Evolutionary conservation across 2,888 invertebrate genomes (phyloP), one percentile per base, ranked within the genome.

Genomic region (Plebejus anna): DNA sequence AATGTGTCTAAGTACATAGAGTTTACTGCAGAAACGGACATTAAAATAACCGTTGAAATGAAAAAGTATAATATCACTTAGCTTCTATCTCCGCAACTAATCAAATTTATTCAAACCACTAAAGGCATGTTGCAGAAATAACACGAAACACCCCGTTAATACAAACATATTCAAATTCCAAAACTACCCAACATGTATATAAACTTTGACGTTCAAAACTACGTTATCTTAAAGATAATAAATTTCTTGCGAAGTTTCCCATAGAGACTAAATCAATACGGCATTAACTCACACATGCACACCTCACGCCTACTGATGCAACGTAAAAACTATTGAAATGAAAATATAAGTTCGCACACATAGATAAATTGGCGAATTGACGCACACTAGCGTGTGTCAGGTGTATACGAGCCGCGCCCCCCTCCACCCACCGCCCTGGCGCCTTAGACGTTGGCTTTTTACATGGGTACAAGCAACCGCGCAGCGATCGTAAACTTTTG

Each of bases 361-460:
- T 72, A 77, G 80, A 79, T 79, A 76, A 77, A 77, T 77, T 77
- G 76, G 79, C 80, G 77, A 79, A 80, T 79, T 79, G 83, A 84
- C 86, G 78, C 87, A 89, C 91, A 88, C 85, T 83, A 78, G 70
- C 71, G 79, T 75, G 76, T 59, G 75, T 82, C 89, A 89, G 87
- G 89, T 89, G 86, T 88, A 84, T 89, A 86, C 83, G 83, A 82
- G 82, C 84, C 88, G 87, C 84, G 83, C 80, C 82, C 80, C 79
- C 81, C 82, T 80, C 80, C 82, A 81, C 81, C 78, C 82, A 80
- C 80, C 83, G 81, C 82, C 81, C 76, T 81, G 84, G 85, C 90
- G 91, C 92, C 93, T 93, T 92, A 93, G 93, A 93, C 91, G 91
- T 90, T 92, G 89, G 91, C 91, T 93, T 93, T 92, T 93, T 93